phyloP scores from a whole-genome alignment of 2,888 invertebrate genomes.

The Pollenia amentaria region DNA sequence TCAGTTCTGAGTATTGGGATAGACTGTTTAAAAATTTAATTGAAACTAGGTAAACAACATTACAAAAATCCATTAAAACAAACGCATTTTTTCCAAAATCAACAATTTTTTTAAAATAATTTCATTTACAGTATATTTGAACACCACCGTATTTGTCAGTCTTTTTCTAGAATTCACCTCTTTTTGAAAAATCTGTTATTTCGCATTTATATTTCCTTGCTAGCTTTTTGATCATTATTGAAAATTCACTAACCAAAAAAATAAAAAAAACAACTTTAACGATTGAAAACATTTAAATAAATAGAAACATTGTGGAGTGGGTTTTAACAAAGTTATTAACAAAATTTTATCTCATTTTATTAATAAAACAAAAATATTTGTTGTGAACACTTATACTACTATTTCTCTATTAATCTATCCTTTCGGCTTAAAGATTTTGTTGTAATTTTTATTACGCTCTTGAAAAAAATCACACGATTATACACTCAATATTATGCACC shows the following conservation, averaged over 20 bases:
- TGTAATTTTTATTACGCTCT: conserved; percentile 46
- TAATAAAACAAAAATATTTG: conserved; percentile 31
- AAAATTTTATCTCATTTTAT: conserved; percentile 26
- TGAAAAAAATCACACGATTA: not conserved
- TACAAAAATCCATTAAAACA: conserved; percentile 45
- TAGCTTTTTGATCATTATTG: conserved; percentile 54
- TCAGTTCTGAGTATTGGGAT: conserved; percentile 85
- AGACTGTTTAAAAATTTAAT: conserved; percentile 85
- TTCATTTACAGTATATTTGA: conserved; percentile 33
- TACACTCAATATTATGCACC: conserved; percentile 48
- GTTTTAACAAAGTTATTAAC: conserved; percentile 1
- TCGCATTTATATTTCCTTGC: conserved; percentile 57
- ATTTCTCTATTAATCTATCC: not conserved
- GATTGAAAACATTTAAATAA: conserved; percentile 4
- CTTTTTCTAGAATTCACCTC: conserved; percentile 66
- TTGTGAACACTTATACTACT: conserved; percentile 13
- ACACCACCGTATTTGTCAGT: conserved; percentile 61
- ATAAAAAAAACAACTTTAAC: not conserved
- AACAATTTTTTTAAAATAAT: conserved; percentile 3
- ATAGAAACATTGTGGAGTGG: conserved; percentile 7
- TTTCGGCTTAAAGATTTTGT: conserved; percentile 38
- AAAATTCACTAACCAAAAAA: conserved; percentile 54
- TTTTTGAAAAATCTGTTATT: conserved; percentile 53
- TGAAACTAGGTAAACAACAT: conserved; percentile 84
- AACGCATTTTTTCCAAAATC: conserved; percentile 49